A percentile compares a stretch with the other conserved stretches of the same genome.
These are phyloP conservation scores for Aplysina aerophoba DNA, from an alignment of 37 sponge, comb jelly and placozoan species.

Conservation along the genomic window DNA sequence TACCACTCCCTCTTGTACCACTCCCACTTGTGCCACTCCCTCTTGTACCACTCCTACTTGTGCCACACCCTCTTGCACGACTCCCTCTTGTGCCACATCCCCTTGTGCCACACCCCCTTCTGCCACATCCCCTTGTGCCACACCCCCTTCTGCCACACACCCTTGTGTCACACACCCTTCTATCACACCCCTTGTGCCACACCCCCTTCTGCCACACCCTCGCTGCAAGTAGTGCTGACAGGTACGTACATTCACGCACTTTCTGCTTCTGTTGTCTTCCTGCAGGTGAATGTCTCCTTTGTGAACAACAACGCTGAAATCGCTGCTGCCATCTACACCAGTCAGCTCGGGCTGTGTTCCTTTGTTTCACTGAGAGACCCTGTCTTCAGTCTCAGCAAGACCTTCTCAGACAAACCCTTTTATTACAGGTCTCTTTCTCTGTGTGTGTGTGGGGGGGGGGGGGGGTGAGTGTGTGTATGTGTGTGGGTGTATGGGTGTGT, in stretches of 20 bases:
- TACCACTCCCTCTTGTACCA: constrained; percentile 1
- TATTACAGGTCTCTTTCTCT: constrained; percentile 49
- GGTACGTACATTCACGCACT: too few relatives aligned
- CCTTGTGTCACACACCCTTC: too few relatives aligned
- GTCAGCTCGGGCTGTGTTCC: constrained; percentile 45
- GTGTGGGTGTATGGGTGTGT: too few relatives aligned
- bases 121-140: not conserved
- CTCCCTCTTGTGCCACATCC: not conserved
- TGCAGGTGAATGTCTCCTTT: constrained; percentile 40
- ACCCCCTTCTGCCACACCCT: not conserved
- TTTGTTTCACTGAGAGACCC: constrained; percentile 33
- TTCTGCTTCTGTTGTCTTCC: too few relatives aligned
- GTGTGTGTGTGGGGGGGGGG: too few relatives aligned
- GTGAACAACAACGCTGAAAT: constrained; percentile 40
- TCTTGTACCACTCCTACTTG: not conserved
- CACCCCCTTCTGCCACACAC: not conserved
- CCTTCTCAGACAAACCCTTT: constrained; percentile 21
- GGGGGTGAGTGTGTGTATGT: too few relatives aligned
- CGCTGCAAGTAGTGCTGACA: too few relatives aligned
- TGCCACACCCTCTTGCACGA: not conserved
- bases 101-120: too few relatives aligned
- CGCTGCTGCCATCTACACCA: constrained; percentile 52
- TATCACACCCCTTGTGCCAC: not conserved
- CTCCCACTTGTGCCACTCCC: not conserved
- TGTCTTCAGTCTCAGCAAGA: constrained; percentile 18